A percentile compares a stretch with the other conserved stretches of the same genome.
phyloP scores from a whole-genome alignment of 2,797 vertebrate genomes.

The Melanotaenia nigrans region DNA sequence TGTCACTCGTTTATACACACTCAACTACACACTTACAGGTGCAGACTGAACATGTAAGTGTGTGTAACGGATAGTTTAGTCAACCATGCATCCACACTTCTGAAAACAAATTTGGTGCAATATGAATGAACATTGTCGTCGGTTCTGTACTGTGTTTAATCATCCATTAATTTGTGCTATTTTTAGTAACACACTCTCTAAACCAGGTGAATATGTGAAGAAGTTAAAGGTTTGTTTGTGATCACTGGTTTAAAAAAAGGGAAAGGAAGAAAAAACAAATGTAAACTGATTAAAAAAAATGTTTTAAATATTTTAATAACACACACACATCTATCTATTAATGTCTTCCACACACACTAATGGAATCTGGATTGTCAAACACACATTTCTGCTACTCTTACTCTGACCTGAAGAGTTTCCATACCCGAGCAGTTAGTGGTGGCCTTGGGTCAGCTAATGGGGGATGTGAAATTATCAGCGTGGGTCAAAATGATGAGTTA shows the following conservation, averaged over 20 bases:
- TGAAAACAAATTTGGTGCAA: slow-evolving; percentile 26
- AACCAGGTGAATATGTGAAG: background rate
- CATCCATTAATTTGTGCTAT: slow-evolving; percentile 13
- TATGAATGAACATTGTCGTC: slow-evolving; percentile 26
- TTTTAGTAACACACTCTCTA: slow-evolving; percentile 4
- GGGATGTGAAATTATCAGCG: slow-evolving; percentile 61
- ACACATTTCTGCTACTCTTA: slow-evolving; percentile 52
- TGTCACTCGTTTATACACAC: slow-evolving; percentile 3
- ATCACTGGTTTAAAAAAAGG: background rate
- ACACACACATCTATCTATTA: slow-evolving; percentile 13
- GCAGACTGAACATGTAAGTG: slow-evolving; percentile 15
- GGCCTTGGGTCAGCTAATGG: slow-evolving; percentile 64
- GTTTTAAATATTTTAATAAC: too few relatives aligned
- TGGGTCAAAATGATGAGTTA: slow-evolving; percentile 60
- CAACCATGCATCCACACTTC: slow-evolving; percentile 41
- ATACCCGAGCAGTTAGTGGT: slow-evolving; percentile 60
- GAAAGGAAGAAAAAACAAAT: too few relatives aligned
- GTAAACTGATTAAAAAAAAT: too few relatives aligned
- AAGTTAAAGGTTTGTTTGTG: background rate
- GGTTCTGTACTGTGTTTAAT: slow-evolving; percentile 8
- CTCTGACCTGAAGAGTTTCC: slow-evolving; percentile 59
- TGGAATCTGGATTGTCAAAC: slow-evolving; percentile 52
- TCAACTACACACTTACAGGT: slow-evolving; percentile 32
- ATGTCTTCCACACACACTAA: slow-evolving; percentile 32
- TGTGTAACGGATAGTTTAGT: slow-evolving; percentile 47